Base-by-base conservation (phyloP, 1,140 invertebrate genomes). In the Oedothorax gibbosus region DNA sequence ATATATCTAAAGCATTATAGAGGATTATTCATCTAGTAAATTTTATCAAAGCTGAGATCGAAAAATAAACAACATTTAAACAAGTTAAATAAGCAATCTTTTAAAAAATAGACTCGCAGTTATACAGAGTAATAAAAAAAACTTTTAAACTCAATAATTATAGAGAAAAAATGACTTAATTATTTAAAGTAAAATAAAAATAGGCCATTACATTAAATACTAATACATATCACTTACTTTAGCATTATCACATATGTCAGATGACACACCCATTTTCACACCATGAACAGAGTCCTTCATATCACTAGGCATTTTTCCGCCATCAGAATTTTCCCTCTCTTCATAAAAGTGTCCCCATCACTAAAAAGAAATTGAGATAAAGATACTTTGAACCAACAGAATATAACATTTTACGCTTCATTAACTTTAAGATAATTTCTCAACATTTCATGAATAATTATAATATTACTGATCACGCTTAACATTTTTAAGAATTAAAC, bases 161-260 rank as follows among this genome's bases (percentile, higher is more conserved):
- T n/a, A n/a, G n/a, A n/a, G n/a, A n/a, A n/a, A n/a, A n/a, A n/a
- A n/a, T n/a, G n/a, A n/a, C n/a, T n/a, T n/a, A n/a, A n/a, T n/a
- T n/a, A n/a, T n/a, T n/a, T n/a, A n/a, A n/a, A n/a, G n/a, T n/a
- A n/a, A n/a, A n/a, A n/a, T n/a, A n/a, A n/a, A n/a, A 62, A 12
- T 62, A 21, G 21, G 21, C 1, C 14, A n/a, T 35, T 35, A 12
- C 12, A 62, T 62, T 15, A 62, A 18, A 62, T 62, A 6, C 12
- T 15, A 62, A 62, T 87, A 87, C 35, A 35, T 35, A 5, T 35
- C 5, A 5, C 35, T 35, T 90, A 95, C 94, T 89, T 93, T 92
- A 79, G 91, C 94, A 91, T 95, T 92, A 89, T 96, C 95, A 89
- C 95, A 96, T 18, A 90, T 80, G 7, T 86, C 56, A 80, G 90